Base-by-base conservation (phyloP, 1,140 invertebrate genomes). In the Macrostomum lignano region DNA sequence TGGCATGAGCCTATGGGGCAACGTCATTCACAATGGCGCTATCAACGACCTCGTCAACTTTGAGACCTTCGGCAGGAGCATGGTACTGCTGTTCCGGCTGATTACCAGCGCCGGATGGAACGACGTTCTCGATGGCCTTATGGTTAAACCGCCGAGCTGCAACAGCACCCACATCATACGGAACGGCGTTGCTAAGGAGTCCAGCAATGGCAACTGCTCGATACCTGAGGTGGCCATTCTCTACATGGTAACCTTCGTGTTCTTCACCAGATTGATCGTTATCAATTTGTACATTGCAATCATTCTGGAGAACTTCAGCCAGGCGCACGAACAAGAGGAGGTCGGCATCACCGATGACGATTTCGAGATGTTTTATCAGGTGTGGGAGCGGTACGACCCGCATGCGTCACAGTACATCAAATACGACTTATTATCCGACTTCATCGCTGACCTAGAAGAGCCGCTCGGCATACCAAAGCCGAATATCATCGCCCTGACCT, bases 371-470 rank as follows among this genome's bases (percentile, higher is more conserved):
- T 91, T 88, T 62, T 88, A 88, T 54, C 75, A 78, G 36, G 64
- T 77, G 43, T 91, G 82, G 82, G 81, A 79, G 61, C 77, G 74
- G 60, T 88, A 79, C 50, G 81, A 91, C 63, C 81, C 81, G 19
- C 74, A 82, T 50, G 81, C 79, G 25, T 79, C 81, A 19, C 81
- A 88, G 57, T 91, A 84, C 58, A 86, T 88, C 49, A 70, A 73
- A 45, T 82, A 84, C 53, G 68, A 70, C 44, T 75, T 86, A 58
- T 56, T 88, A 44, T 81, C 76, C 41, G 76, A 84, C 58, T 88
- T 91, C 61, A 76, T 91, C 47, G 75, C 73, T 38, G 79, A 75
- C 44, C 64, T 88, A 42, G 79, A 88, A 60, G 73, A 74, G 41
- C 81, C 81, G 15, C 62, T 88, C 51, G 74, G 78, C 45, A 59